A percentile compares a stretch with the other conserved stretches of the same genome.
phyloP scores from a whole-genome alignment of 1,140 invertebrate genomes.

The Mylabris phalerata region DNA sequence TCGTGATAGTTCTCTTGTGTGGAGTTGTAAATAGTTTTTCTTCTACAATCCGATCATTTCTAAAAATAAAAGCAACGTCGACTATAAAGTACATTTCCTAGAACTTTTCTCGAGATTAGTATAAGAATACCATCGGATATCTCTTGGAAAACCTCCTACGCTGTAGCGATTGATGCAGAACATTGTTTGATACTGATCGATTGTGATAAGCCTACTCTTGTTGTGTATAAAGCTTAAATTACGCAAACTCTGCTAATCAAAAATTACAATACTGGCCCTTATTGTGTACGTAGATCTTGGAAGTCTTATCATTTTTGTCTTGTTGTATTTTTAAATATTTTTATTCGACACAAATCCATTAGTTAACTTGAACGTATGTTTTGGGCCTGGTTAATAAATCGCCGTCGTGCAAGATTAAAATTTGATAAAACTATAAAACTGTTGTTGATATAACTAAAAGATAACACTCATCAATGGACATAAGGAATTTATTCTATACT shows the following conservation, averaged over 20 bases:
- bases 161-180: no score
- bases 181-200: no score
- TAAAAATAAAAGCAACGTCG: no score
- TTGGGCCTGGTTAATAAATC: slow-evolving; percentile 31
- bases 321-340: background rate
- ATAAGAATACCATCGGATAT: no score
- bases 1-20: no score
- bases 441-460: slow-evolving; percentile 31
- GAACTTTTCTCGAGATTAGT: no score
- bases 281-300: background rate
- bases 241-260: background rate
- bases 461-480: slow-evolving; percentile 32
- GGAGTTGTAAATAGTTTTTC: no score
- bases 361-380: slow-evolving; percentile 32
- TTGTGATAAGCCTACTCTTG: background rate
- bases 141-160: no score
- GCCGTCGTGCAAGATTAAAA: slow-evolving; percentile 28
- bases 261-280: background rate
- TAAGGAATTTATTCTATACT: background rate
- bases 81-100: no score
- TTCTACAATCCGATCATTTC: no score
- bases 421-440: slow-evolving; percentile 33
- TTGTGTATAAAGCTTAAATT: background rate
- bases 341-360: slow-evolving; percentile 32
- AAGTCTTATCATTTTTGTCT: background rate